These are phyloP conservation scores for Pygoscelis antarcticus DNA, from an alignment of 2,113 vertebrate species.

Conservation along the genomic window DNA sequence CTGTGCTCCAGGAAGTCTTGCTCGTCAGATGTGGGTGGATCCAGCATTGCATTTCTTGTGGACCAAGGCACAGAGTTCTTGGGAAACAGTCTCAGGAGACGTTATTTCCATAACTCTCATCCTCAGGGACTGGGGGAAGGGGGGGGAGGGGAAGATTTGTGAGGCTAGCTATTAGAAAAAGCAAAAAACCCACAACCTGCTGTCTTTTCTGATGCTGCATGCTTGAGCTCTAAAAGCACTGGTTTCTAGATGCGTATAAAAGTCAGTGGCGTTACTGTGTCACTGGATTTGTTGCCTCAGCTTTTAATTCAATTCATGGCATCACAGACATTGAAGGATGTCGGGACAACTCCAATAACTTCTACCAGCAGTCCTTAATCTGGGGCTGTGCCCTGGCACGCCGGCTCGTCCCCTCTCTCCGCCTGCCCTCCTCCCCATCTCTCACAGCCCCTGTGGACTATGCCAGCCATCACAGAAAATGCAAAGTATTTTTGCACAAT, in stretches of 20 bases:
- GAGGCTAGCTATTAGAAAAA: background rate
- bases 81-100: constrained; percentile 16
- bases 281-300: background rate
- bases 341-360: background rate
- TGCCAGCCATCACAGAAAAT: background rate
- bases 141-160: background rate
- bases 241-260: background rate
- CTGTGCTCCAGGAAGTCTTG: background rate
- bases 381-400: background rate
- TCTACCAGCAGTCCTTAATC: background rate
- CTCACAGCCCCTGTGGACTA: background rate
- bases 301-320: background rate
- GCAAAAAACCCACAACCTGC: background rate
- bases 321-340: background rate
- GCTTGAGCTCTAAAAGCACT: background rate
- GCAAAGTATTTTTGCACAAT: background rate
- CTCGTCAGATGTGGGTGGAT: background rate
- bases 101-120: background rate
- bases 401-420: accelerated
- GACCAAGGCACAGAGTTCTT: constrained; percentile 17
- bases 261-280: background rate
- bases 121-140: background rate
- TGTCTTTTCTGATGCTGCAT: background rate
- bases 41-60: background rate
- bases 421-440: background rate